These are phyloP conservation scores for Anthoscopus minutus DNA, from an alignment of 2,113 vertebrate species.

Conservation along the genomic window DNA sequence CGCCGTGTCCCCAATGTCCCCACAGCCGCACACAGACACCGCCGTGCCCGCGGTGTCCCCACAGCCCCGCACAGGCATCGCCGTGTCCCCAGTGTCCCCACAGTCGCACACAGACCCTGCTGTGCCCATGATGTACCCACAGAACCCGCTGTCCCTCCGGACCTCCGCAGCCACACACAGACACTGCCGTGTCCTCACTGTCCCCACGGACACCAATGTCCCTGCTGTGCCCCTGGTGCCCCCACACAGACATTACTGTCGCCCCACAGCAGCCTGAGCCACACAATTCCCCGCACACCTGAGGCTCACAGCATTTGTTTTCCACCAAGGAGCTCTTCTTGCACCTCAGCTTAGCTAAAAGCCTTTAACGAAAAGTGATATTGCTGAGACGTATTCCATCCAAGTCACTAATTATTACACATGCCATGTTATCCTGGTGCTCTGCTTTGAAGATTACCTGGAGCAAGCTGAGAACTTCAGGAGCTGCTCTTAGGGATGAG, in stretches of 20 bases:
- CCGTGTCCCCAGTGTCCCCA: accelerated
- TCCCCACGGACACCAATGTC: background rate
- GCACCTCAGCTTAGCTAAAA: background rate
- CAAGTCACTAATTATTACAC: background rate
- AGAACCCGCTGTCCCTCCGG: no score
- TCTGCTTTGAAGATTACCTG: background rate
- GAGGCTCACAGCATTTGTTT: background rate
- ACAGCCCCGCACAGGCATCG: background rate
- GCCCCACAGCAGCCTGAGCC: accelerated
- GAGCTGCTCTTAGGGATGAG: background rate
- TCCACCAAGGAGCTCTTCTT: background rate
- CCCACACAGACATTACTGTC: accelerated
- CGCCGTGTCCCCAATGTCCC: background rate
- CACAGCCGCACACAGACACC: no score
- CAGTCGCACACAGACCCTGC: accelerated
- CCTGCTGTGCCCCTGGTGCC: background rate
- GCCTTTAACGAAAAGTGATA: background rate
- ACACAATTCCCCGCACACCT: accelerated
- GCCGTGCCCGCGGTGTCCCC: no score
- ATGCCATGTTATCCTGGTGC: background rate
- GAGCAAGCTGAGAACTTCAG: background rate
- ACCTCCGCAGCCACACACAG: no score
- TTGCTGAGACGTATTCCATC: background rate
- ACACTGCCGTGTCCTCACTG: accelerated
- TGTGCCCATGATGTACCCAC: background rate